Conservation (phyloP, 2,113 vertebrate species). For the Zapus hudsonius region DNA sequence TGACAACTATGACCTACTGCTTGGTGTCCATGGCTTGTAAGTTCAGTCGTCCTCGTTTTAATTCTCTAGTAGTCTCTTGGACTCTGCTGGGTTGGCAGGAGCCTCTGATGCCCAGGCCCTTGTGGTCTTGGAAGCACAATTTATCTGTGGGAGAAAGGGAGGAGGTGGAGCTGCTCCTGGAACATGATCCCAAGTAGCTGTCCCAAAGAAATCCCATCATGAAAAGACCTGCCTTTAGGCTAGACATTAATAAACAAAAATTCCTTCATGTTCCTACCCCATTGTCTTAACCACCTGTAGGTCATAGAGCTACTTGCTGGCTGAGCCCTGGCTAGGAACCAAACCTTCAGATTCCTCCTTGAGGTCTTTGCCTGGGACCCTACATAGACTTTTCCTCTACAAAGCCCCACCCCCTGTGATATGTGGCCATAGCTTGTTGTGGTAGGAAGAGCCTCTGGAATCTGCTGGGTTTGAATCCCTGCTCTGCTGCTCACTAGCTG, state of each 20-base stretch:
- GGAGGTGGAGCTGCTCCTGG: not conserved
- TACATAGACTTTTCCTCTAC: not conserved
- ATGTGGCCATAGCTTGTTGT: not conserved
- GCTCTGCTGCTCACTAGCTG: not conserved
- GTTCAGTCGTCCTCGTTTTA: conserved; percentile 73
- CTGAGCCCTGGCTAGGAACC: conserved; percentile 12
- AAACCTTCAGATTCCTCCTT: conserved; percentile 11
- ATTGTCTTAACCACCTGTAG: not conserved
- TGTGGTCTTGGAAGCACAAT: not conserved
- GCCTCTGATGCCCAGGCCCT: not conserved
- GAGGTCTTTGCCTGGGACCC: not conserved
- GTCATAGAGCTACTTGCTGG: conserved; percentile 32
- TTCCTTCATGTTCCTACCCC: not conserved
- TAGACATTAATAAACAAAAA: not conserved
- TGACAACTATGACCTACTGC: conserved; percentile 96
- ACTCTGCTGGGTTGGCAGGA: not conserved
- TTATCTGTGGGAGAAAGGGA: not conserved
- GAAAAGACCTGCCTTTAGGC: conserved; percentile 31
- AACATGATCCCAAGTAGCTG: no score
- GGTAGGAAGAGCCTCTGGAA: conserved; percentile 11
- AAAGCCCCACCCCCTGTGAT: not conserved
- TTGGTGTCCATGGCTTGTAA: conserved; percentile 95
- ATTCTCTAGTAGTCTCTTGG: not conserved
- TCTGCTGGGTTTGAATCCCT: not conserved
- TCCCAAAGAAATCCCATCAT: not conserved